phyloP scores from a whole-genome alignment of 2,797 vertebrate species.

The Eospalax fontanierii region DNA sequence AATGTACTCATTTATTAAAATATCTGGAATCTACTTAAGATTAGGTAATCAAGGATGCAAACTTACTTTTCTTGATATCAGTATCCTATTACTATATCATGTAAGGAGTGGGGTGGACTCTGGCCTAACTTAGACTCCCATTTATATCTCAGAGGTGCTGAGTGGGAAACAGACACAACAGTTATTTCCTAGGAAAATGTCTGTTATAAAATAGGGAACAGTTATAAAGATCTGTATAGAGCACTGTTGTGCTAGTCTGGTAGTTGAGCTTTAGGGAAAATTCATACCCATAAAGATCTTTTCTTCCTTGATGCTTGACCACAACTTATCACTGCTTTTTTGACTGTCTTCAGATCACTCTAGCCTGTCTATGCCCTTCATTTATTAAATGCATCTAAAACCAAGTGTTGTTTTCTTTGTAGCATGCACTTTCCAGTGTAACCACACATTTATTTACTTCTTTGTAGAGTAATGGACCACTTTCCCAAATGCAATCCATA shows the following conservation, averaged over 20 bases:
- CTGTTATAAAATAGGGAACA: too few relatives aligned
- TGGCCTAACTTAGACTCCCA: not conserved
- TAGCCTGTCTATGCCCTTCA: not conserved
- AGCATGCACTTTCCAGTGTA: not conserved
- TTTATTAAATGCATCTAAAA: not conserved
- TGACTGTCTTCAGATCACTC: rapidly evolving
- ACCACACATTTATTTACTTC: not conserved
- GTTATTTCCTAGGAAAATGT: not conserved
- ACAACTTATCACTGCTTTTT: too few relatives aligned
- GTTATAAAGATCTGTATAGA: too few relatives aligned
- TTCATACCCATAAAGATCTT: not conserved
- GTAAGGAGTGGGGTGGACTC: not conserved
- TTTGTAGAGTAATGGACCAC: not conserved
- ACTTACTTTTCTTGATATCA: not conserved
- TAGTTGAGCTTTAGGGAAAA: not conserved
- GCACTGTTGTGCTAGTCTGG: not conserved
- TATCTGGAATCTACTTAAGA: not conserved
- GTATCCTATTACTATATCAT: too few relatives aligned
- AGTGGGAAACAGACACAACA: not conserved
- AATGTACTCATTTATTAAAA: not conserved
- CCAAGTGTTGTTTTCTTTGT: not conserved
- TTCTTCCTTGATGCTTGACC: not conserved
- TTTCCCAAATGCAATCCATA: not conserved
- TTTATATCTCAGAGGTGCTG: not conserved
- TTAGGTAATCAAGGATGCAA: not conserved